These are phyloP conservation scores for Otocyon megalotis DNA, from an alignment of 2,113 vertebrate species.

Conservation along the genomic window DNA sequence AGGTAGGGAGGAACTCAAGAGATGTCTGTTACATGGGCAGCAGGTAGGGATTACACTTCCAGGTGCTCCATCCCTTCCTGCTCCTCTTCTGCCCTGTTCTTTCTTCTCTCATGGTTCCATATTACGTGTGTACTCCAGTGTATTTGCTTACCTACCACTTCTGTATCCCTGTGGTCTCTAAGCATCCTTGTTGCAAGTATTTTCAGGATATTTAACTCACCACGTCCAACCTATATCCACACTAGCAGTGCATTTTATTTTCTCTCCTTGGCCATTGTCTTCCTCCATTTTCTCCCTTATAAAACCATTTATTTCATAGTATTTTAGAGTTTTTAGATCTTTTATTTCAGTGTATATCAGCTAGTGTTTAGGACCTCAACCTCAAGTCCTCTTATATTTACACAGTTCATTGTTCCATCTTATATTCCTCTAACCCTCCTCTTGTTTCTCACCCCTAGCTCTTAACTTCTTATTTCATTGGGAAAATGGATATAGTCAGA, in stretches of 20 bases:
- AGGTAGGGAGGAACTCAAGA: neutral
- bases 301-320: neutral
- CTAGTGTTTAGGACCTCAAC: no score
- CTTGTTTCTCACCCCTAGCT: neutral
- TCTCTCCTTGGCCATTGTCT: neutral
- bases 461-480: neutral
- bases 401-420: neutral
- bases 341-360: neutral
- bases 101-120: accelerated
- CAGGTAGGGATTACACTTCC: accelerated
- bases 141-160: neutral
- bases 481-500: neutral
- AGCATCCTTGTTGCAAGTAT: neutral
- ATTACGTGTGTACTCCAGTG: no score
- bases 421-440: neutral
- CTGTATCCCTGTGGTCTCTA: neutral
- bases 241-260: neutral
- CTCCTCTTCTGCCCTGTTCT: no score
- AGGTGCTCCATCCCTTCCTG: neutral
- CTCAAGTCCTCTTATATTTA: neutral
- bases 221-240: neutral
- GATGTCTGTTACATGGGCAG: neutral
- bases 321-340: neutral
- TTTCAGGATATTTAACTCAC: neutral
- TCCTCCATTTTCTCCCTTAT: no score